Base-by-base conservation (phyloP, 2,888 invertebrate species). In the Dusona sp. region DNA sequence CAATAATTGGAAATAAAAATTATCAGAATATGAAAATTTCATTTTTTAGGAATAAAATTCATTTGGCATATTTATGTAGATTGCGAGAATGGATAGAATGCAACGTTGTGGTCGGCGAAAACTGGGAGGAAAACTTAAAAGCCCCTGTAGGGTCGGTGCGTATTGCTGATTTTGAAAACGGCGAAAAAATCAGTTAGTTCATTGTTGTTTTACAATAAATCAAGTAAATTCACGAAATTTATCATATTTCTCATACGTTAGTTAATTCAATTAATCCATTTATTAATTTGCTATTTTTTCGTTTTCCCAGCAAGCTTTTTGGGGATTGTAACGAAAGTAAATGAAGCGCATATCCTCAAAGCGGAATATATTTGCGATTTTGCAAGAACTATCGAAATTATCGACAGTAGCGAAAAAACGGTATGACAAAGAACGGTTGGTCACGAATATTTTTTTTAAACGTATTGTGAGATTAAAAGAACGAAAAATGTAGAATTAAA, bases 141-240 rank as follows among this genome's bases (percentile, higher is more conserved):
- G 48, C 2, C 7, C 0, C 13, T 45, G 9, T 7, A 8, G 38
- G 42, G 70, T n/a, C 72, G 19, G 22, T 42, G 25, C 36, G 61
- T 19, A 80, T 84, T n/a, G 42, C 38, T 42, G 45, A 65, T 45
- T 33, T 72, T 11, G 8, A 45, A 33, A 13, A 64, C 25, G 70
- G 75, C 45, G 6, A 64, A 33, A 64, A 7, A 8, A 16, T 64
- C 13, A 84, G 79, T 84, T n/a, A 84, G 84, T 77, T 67, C 19
- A 64, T 16, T n/a, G 2, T 33, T 22, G 4, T n/a, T 2, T 45
- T 64, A n/a, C 8, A 51, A 25, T 68, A 9, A 45, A 70, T 61
- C 11, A 57, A 29, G 13, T 1, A 4, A 1, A 29, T 29, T 3
- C 57, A 0, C 0, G n/a, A 57, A 25, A 25, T 57, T 25, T 0